Conservation (phyloP, 2,888 invertebrate species). For the Zeuzera pyrina region DNA sequence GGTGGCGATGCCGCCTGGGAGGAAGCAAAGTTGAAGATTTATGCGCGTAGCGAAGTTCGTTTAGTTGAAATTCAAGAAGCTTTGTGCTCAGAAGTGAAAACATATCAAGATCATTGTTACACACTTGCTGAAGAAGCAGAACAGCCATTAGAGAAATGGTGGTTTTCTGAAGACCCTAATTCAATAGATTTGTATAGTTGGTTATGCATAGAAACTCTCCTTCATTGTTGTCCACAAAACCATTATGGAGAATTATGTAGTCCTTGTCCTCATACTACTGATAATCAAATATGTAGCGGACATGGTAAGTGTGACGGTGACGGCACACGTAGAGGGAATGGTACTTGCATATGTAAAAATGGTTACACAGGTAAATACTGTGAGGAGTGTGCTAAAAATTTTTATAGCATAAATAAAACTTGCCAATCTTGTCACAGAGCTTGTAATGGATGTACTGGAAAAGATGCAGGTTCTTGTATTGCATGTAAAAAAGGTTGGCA, state of each 20-base stretch:
- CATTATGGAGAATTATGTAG: constrained; percentile 87
- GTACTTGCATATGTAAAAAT: constrained; percentile 86
- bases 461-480: constrained; percentile 75
- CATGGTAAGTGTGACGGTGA: constrained; percentile 87
- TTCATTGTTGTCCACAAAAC: constrained; percentile 87
- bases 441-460: constrained; percentile 83
- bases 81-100: constrained; percentile 80
- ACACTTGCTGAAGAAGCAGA: constrained; percentile 86
- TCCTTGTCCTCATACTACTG: constrained; percentile 74
- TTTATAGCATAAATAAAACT: constrained; percentile 78
- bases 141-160: constrained; percentile 89
- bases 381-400: constrained; percentile 80
- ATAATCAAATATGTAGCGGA: constrained; percentile 81
- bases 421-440: constrained; percentile 86
- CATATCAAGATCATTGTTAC: constrained; percentile 86
- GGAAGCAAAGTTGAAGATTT: constrained; percentile 86
- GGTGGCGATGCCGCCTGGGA: constrained; percentile 97
- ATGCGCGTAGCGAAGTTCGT: constrained; percentile 90
- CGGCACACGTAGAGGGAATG: constrained; percentile 93
- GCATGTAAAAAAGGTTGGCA: constrained; percentile 80
- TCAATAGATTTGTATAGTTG: constrained; percentile 60
- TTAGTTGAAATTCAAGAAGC: constrained; percentile 93
- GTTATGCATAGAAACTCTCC: constrained; percentile 84
- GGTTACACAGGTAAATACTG: constrained; percentile 87
- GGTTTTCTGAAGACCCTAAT: constrained; percentile 77